These are phyloP conservation scores for Meloidogyne chitwoodi DNA, from an alignment of 1,140 invertebrate genomes.

Conservation along the genomic window DNA sequence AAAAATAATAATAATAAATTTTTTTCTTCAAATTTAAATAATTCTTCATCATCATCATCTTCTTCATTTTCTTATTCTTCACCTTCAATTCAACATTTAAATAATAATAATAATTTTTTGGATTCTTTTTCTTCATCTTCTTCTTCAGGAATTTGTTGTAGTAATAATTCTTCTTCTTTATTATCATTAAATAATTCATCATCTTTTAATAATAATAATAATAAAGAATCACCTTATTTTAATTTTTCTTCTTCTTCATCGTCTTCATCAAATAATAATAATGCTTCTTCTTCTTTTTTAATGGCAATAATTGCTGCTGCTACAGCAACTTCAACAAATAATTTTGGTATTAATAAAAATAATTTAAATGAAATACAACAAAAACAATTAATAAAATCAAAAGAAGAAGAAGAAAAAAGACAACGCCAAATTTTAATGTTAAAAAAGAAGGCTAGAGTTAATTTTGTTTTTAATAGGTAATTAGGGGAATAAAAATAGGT, in stretches of 20 bases:
- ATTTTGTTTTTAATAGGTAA: slow-evolving; percentile 38
- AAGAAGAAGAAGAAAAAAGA: slow-evolving; percentile 24
- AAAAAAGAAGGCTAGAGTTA: slow-evolving; percentile 34
- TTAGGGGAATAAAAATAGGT: no score
- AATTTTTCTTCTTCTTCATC: background rate
- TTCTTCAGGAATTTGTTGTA: background rate
- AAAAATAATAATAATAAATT: no score
- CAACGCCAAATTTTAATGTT: slow-evolving; percentile 22
- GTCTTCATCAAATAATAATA: background rate
- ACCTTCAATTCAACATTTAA: background rate
- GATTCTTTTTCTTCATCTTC: background rate
- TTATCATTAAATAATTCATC: no score
- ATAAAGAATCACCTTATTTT: background rate
- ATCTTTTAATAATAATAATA: no score
- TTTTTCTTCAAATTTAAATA: background rate
- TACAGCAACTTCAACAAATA: background rate
- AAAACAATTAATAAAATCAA: slow-evolving; percentile 1
- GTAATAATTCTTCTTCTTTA: no score
- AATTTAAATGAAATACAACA: background rate
- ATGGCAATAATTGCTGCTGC: background rate
- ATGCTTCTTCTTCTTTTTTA: background rate
- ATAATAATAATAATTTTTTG: background rate
- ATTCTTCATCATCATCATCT: background rate
- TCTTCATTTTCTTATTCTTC: slow-evolving; percentile 3
- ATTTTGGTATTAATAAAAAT: background rate